Evolutionary conservation across 2,797 vertebrate genomes (phyloP), one percentile per base, ranked within the genome.

Genomic region (Phrynocephalus vlangalii): DNA sequence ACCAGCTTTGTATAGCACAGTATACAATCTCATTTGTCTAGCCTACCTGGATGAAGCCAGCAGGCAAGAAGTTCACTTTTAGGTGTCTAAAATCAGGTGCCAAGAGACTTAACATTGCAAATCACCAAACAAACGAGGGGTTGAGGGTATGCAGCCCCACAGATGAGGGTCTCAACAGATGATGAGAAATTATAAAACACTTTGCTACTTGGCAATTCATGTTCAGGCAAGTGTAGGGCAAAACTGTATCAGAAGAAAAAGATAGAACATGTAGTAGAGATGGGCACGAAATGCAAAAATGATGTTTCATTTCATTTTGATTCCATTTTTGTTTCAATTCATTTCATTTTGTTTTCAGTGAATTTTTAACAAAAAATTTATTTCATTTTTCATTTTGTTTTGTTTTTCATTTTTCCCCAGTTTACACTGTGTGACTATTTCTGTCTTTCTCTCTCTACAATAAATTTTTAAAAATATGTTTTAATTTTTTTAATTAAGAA

Each of bases 1-100:
- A 86, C 73, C 75, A 44, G 63, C 71, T 84, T 56, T 28, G 50
- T 56, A 56, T 56, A 26, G 11, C 76, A 84, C 5, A 22, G 22
- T 85, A 56, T 85, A 82, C 73, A 60, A 79, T 79, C 52, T 89
- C 79, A 91, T 82, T 86, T 82, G 76, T 86, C 60, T 82, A 77
- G 66, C 38, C 66, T 86, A 86, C 52, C 67, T 44, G 26, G 20
- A 81, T 77, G 72, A 77, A 84, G 81, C 8, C 38, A 71, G 56
- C 33, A 50, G 76, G 78, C 83, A 56, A 60, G 4, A 7, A 73
- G 78, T 68, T 87, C 71, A 79, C 3, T 10, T 44, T 56, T 79
- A 8, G 15, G 78, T 3, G 13, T 67, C 30, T 52, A 86, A 89
- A 84, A n/a, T 75, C 18, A 38, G 48, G 68, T 56, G 38, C 11